Evolutionary conservation across 1,140 invertebrate species (phyloP), one percentile per base, ranked within the genome.

Genomic region (Dendrolimus kikuchii): DNA sequence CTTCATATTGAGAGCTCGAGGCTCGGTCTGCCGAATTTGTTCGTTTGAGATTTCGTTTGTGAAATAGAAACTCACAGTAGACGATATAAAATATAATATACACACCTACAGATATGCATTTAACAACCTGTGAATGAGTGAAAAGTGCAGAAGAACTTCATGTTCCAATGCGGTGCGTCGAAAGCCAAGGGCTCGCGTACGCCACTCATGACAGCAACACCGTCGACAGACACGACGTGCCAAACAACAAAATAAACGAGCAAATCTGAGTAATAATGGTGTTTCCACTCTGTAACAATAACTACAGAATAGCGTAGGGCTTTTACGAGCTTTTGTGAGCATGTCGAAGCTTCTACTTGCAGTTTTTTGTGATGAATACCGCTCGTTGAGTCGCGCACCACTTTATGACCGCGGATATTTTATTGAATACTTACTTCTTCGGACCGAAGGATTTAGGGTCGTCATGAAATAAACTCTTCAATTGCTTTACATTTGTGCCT

Each of bases 301-400:
- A 84, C 79, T 84, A 82, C 79, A 81, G 84, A 86, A 84, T 86
- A 86, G 81, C 82, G 62, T 71, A 84, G 79, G 74, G 79, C 76
- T 78, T 86, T 86, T 86, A 86, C 77, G 82, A 86, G 80, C 82
- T 86, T 86, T 86, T 86, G 82, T 82, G 65, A 74, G 74, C 75
- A 77, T 74, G 77, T 81, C 74, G 77, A 74, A 74, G 76, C 77
- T 82, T 63, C 81, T 74, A 79, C 75, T 78, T 68, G 66, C 59
- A 59, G 64, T 78, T 83, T 82, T 80, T 86, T 86, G 72, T 74
- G 66, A 79, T 77, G 76, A 62, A 80, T 65, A 67, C 76, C 57
- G 64, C 66, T 68, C 60, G 66, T 63, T 69, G 64, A 63, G 49
- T 62, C 49, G 62, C 51, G 53, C 67, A 64, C 59, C 57, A 61